These are phyloP conservation scores for Griposia aprilina DNA, from an alignment of 2,888 invertebrate genomes.

Conservation along the genomic window DNA sequence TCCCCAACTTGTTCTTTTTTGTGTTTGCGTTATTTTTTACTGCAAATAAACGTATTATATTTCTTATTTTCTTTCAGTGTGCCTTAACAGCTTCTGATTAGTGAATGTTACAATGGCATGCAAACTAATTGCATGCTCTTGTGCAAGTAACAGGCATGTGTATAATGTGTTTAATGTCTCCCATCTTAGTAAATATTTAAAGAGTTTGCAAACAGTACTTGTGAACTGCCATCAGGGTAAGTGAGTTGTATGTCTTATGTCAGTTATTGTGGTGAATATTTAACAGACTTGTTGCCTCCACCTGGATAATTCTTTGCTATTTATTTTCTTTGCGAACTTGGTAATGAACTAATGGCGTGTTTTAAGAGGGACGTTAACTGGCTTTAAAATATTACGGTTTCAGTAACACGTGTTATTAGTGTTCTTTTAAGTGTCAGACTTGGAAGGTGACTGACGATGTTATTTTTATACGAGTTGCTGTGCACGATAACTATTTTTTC, in stretches of 20 bases:
- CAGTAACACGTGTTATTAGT: slow-evolving; percentile 8
- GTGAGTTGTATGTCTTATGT: slow-evolving; percentile 46
- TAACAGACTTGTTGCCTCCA: slow-evolving; percentile 36
- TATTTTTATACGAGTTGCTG: background rate
- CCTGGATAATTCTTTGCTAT: slow-evolving; percentile 22
- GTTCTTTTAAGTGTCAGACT: background rate
- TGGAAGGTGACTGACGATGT: background rate
- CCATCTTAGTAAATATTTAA: slow-evolving; percentile 47
- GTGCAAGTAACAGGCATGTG: background rate
- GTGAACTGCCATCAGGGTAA: slow-evolving; percentile 40
- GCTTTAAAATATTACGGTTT: slow-evolving; percentile 10
- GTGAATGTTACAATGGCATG: background rate
- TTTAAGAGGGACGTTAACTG: slow-evolving; percentile 11
- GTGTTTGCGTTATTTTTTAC: background rate
- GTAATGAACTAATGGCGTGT: slow-evolving; percentile 26
- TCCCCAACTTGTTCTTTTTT: background rate
- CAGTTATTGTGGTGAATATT: slow-evolving; percentile 58
- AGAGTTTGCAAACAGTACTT: slow-evolving; percentile 24
- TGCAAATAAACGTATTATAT: background rate
- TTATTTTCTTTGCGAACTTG: slow-evolving; percentile 32
- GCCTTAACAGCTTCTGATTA: background rate
- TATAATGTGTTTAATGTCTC: background rate
- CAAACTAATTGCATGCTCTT: background rate
- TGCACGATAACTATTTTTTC: background rate
- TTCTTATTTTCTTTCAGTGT: background rate